phyloP scores from a whole-genome alignment of 2,888 invertebrate genomes.

The Hirtodrosophila histrioides region DNA sequence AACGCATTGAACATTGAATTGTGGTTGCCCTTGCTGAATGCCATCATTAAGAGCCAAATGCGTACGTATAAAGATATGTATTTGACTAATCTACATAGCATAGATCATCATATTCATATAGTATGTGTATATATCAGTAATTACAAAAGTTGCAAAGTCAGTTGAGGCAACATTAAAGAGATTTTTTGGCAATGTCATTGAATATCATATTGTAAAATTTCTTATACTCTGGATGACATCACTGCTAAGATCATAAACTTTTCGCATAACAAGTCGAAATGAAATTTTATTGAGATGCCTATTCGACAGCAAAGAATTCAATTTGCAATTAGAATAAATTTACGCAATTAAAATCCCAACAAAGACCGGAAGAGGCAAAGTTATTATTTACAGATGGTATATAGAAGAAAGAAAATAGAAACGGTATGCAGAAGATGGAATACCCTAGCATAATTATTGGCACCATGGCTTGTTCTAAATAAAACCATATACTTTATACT shows the following conservation, averaged over 20 bases:
- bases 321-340: conserved; percentile 45
- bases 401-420: not conserved
- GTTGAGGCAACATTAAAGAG: not conserved
- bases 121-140: too few species aligned
- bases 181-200: conserved; percentile 11
- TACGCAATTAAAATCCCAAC: conserved; percentile 47
- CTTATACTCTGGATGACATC: conserved; percentile 38
- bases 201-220: not conserved
- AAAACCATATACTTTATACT: not conserved
- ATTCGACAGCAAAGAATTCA: conserved; percentile 32
- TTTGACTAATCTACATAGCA: conserved; percentile 13
- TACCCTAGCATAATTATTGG: conserved; percentile 2
- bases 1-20: conserved; percentile 49
- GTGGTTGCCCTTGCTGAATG: conserved; percentile 36
- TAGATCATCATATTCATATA: too few species aligned
- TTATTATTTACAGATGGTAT: conserved; percentile 52
- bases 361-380: conserved; percentile 41
- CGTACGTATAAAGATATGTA: conserved; percentile 5
- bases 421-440: not conserved
- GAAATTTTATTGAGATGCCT: conserved; percentile 43
- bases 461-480: too few species aligned
- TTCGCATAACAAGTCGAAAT: conserved; percentile 27
- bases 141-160: not conserved
- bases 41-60: conserved; percentile 43
- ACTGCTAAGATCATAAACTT: conserved; percentile 22